These are phyloP conservation scores for Drosophila nasuta DNA, from an alignment of 1,140 invertebrate species.

Conservation along the genomic window DNA sequence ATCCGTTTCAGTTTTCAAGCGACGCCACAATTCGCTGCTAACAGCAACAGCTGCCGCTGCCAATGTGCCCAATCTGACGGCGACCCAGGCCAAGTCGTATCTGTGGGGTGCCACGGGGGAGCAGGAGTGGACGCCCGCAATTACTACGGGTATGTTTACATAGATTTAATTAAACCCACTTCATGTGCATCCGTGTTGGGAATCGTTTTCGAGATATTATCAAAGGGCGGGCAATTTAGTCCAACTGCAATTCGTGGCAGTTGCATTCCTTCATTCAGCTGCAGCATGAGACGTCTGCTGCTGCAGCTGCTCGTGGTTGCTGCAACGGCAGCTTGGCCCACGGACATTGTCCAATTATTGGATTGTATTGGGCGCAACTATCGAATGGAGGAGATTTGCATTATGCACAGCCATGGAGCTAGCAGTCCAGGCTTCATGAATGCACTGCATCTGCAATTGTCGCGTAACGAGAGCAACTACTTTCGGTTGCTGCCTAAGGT, in stretches of 20 bases:
- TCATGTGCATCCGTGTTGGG: conserved; percentile 27
- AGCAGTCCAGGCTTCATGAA: conserved; percentile 27
- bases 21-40: conserved; percentile 70
- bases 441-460: conserved; percentile 29
- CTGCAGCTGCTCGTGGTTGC: conserved; percentile 8
- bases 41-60: conserved; percentile 52
- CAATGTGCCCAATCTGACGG: conserved; percentile 65
- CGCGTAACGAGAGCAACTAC: conserved; percentile 32
- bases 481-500: conserved; percentile 54
- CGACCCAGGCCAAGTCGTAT: conserved; percentile 88
- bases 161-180: neutral
- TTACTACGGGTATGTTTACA: conserved; percentile 92
- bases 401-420: conserved; percentile 46
- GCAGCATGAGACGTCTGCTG: conserved; percentile 44
- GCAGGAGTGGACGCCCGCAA: conserved; percentile 97
- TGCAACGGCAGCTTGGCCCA: conserved; percentile 16
- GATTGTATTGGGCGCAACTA: conserved; percentile 46
- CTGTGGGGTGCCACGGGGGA: conserved; percentile 96
- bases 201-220: conserved; percentile 54
- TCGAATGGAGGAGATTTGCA: conserved; percentile 40
- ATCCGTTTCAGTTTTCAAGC: conserved; percentile 58
- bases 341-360: conserved; percentile 38
- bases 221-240: conserved; percentile 8
- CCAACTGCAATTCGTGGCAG: conserved; percentile 1
- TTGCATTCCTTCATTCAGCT: neutral